Evolutionary conservation across 2,888 invertebrate species (phyloP).

Genomic region (Halocaridina rubra): DNA sequence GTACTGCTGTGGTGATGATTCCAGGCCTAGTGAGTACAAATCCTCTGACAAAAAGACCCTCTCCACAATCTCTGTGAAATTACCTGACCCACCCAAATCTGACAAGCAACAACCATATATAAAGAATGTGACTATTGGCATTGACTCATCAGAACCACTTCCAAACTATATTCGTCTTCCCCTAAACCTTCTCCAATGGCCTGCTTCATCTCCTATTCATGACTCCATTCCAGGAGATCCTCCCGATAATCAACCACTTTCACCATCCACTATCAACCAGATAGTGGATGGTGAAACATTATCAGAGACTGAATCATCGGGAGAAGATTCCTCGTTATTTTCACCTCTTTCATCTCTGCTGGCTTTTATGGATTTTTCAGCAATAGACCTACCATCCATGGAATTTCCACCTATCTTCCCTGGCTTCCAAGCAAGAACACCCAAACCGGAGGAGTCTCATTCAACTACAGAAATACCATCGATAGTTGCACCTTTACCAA

Average conservation of each 20-base stretch:
- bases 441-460: neutral
- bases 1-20: slow-evolving; percentile 50
- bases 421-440: neutral
- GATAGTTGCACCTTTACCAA: neutral
- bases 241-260: neutral
- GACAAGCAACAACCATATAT: neutral
- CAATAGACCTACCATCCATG: neutral
- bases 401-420: too few species aligned
- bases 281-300: neutral
- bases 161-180: neutral
- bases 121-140: neutral
- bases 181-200: neutral
- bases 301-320: neutral
- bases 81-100: neutral
- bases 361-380: neutral
- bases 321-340: neutral
- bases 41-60: neutral
- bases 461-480: neutral
- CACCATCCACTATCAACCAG: neutral
- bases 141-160: neutral
- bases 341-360: neutral
- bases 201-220: neutral
- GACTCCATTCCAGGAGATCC: neutral
- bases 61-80: neutral
- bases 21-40: slow-evolving; percentile 40